Evolutionary conservation across 2,888 invertebrate genomes (phyloP).

Genomic region (Galerucella pusilla): DNA sequence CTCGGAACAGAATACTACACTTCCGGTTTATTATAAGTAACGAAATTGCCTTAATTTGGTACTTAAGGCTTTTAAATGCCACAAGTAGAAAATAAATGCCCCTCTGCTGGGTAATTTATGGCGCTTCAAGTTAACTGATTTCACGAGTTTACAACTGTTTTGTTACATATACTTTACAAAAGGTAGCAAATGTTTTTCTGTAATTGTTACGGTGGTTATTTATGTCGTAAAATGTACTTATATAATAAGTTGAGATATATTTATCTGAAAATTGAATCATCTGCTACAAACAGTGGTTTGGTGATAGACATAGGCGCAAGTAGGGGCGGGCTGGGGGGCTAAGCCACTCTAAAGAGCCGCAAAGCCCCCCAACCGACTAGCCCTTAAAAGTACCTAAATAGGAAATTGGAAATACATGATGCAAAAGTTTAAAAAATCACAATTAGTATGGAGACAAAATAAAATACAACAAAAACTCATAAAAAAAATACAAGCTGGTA

Average conservation of each 20-base stretch:
- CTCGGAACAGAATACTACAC: slow-evolving; percentile 41
- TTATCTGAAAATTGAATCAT: not conserved
- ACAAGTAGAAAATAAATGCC: slow-evolving; percentile 49
- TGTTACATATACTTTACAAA: slow-evolving; percentile 39
- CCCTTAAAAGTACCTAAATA: too few species aligned
- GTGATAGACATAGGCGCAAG: too few species aligned
- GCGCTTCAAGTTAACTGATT: slow-evolving; percentile 27
- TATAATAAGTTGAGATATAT: not conserved
- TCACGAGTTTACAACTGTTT: slow-evolving; percentile 31
- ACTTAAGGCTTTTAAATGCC: slow-evolving; percentile 53
- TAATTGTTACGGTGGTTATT: slow-evolving; percentile 43
- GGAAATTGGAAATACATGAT: too few species aligned
- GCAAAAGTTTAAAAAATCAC: too few species aligned
- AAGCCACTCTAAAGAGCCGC: too few species aligned
- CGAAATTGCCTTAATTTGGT: slow-evolving; percentile 56
- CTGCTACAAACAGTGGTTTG: not conserved
- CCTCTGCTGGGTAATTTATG: slow-evolving; percentile 46
- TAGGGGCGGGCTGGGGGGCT: too few species aligned
- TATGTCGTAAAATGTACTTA: slow-evolving; percentile 29
- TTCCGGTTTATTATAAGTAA: slow-evolving; percentile 53
- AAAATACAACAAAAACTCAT: too few species aligned
- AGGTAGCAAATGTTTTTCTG: slow-evolving; percentile 46
- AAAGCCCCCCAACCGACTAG: too few species aligned
- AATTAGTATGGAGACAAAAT: too few species aligned
- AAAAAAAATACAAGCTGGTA: too few species aligned